These are phyloP conservation scores for Rattus rattus DNA, from an alignment of 2,113 vertebrate species.

Conservation along the genomic window DNA sequence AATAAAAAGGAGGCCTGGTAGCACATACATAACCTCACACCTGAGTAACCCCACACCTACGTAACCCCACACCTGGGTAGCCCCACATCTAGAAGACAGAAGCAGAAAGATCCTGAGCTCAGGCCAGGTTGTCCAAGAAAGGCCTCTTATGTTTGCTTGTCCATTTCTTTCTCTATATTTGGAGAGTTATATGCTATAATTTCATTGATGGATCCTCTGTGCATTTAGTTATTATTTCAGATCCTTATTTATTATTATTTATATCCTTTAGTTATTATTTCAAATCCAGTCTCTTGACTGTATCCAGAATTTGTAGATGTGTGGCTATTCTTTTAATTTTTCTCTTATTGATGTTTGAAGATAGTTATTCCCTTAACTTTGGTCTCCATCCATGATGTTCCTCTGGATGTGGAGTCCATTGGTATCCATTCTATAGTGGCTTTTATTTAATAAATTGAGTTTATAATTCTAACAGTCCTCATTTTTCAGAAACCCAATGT, in stretches of 20 bases:
- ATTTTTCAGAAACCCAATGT: not conserved
- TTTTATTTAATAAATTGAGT: not conserved
- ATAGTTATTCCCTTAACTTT: not conserved
- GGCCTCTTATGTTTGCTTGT: not conserved
- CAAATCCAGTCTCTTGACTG: not conserved
- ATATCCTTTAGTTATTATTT: not conserved
- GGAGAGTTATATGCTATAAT: not conserved
- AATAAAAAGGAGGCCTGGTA: not conserved
- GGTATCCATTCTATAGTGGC: not conserved
- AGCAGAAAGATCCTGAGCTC: not conserved
- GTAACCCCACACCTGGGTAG: not conserved
- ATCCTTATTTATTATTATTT: no score
- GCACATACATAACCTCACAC: not conserved
- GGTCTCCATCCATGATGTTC: not conserved
- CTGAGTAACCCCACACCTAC: no score
- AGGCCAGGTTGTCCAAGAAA: not conserved
- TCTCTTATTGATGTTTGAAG: not conserved
- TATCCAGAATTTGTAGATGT: not conserved
- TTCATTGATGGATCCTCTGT: not conserved
- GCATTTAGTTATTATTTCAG: not conserved
- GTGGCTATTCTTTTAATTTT: not conserved
- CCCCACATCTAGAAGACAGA: not conserved
- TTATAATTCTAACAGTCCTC: not conserved
- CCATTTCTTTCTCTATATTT: not conserved
- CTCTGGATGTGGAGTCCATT: not conserved